These are phyloP conservation scores for Alsophila aescularia DNA, from an alignment of 2,888 invertebrate species.

Conservation along the genomic window DNA sequence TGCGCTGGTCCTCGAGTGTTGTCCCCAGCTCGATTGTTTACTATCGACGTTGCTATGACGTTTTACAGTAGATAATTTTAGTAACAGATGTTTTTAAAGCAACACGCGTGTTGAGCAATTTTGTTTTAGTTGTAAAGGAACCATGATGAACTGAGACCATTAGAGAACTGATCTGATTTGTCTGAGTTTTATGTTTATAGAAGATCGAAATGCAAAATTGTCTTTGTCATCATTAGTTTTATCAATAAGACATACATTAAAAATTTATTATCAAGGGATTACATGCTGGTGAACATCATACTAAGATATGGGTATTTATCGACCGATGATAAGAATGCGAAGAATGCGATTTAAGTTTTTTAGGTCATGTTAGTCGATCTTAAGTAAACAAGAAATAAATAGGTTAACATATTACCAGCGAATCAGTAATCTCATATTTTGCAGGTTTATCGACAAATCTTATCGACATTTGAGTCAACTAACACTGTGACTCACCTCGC, in stretches of 20 bases:
- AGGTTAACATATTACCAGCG: not conserved
- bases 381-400: constrained; percentile 5
- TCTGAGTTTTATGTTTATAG: too few species aligned
- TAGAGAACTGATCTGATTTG: too few species aligned
- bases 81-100: not conserved
- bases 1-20: constrained; percentile 65
- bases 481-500: constrained; percentile 79
- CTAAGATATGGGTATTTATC: not conserved
- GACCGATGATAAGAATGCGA: constrained; percentile 5
- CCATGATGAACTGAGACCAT: too few species aligned
- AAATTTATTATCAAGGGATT: too few species aligned
- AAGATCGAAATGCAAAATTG: too few species aligned
- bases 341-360: not conserved
- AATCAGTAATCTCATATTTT: constrained; percentile 12
- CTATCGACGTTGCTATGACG: constrained; percentile 54
- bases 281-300: too few species aligned
- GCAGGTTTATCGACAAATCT: constrained; percentile 60
- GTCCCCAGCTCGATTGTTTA: constrained; percentile 63
- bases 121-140: not conserved
- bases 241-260: too few species aligned
- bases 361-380: not conserved
- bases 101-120: not conserved
- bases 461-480: constrained; percentile 66
- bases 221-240: too few species aligned
- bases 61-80: constrained; percentile 13